These are phyloP conservation scores for Siniperca undulata DNA, from an alignment of 2,797 vertebrate genomes.

Conservation along the genomic window DNA sequence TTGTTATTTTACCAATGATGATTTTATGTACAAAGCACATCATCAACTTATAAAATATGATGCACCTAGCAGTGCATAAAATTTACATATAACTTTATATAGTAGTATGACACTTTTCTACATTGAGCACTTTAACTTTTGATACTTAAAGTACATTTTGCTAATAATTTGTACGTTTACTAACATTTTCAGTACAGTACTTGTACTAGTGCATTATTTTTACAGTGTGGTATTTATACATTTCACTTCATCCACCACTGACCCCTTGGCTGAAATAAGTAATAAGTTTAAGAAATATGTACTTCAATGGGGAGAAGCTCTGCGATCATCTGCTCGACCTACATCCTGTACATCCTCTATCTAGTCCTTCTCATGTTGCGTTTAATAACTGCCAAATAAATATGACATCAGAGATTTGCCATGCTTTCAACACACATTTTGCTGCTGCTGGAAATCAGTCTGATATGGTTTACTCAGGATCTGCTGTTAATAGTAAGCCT, in stretches of 20 bases:
- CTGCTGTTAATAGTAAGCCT: neutral
- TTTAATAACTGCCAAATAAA: conserved; percentile 6
- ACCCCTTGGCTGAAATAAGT: neutral
- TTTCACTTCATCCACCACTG: neutral
- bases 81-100: no score
- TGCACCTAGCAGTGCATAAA: no score
- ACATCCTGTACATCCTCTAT: no score
- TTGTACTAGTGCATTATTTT: neutral
- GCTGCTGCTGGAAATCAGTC: neutral
- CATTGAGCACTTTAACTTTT: neutral
- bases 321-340: conserved; percentile 50
- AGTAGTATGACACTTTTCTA: neutral
- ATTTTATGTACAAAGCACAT: neutral
- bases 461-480: neutral
- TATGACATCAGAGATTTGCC: neutral
- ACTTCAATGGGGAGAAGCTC: neutral
- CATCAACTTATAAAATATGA: neutral
- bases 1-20: neutral
- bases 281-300: no score
- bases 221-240: neutral
- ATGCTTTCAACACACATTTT: neutral
- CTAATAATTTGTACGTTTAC: neutral
- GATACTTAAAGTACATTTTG: neutral
- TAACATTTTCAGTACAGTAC: neutral
- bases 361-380: neutral